Conservation (phyloP, 2,888 invertebrate genomes). For the Mactromeris polynyma region DNA sequence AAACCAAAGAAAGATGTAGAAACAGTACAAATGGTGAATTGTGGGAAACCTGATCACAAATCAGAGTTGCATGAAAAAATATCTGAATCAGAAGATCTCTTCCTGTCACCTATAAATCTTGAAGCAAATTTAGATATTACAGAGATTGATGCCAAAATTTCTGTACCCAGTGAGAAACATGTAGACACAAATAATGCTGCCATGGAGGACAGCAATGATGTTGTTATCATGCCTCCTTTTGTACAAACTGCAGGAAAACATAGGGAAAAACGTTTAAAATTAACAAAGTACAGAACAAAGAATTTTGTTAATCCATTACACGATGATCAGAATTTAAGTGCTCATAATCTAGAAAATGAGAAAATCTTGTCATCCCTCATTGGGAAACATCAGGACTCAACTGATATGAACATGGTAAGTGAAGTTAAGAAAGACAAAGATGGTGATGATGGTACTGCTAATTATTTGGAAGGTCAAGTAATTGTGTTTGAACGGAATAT, state of each 20-base stretch:
- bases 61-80: neutral
- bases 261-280: constrained; percentile 14
- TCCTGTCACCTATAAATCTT: neutral
- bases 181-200: neutral
- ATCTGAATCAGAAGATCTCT: neutral
- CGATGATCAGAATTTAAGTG: neutral
- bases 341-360: neutral
- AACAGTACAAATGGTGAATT: neutral
- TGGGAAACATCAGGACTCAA: neutral
- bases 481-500: constrained; percentile 40
- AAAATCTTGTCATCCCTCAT: neutral
- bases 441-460: neutral
- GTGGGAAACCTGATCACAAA: neutral
- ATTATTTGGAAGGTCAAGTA: constrained; percentile 1
- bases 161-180: neutral
- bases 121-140: neutral
- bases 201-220: neutral
- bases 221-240: neutral
- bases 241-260: neutral
- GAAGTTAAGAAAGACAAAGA: neutral
- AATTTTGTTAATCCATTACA: constrained; percentile 26
- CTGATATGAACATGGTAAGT: neutral
- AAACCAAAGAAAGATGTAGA: neutral
- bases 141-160: neutral
- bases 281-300: constrained; percentile 40